These are phyloP conservation scores for Pristionchus japonicus DNA, from an alignment of 2,888 invertebrate genomes.

Conservation along the genomic window DNA sequence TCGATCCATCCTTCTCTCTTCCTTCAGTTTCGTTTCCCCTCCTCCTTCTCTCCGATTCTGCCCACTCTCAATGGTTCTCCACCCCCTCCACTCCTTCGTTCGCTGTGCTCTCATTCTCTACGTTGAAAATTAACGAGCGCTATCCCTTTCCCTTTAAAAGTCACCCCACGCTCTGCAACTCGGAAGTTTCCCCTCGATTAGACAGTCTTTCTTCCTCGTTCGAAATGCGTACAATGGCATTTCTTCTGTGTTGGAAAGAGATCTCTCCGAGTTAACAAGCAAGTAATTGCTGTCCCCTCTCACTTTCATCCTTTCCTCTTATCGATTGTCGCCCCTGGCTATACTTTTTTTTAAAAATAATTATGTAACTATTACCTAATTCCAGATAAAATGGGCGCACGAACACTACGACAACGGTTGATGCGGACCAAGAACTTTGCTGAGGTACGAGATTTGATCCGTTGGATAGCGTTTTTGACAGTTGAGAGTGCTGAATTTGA, in stretches of 20 bases:
- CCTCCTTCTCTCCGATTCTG: background rate
- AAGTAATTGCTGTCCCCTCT: constrained; percentile 8
- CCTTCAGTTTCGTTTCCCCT: background rate
- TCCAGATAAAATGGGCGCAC: background rate
- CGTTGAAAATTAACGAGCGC: constrained; percentile 1
- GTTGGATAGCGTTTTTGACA: background rate
- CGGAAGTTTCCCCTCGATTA: background rate
- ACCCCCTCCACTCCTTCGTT: background rate
- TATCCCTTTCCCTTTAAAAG: background rate
- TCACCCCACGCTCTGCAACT: background rate
- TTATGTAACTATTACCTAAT: too few species aligned
- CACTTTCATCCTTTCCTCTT: background rate
- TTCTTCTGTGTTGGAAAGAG: background rate
- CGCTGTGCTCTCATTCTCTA: background rate
- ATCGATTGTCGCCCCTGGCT: background rate
- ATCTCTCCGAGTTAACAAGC: background rate
- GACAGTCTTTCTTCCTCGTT: background rate
- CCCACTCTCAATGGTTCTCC: background rate
- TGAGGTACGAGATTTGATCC: background rate
- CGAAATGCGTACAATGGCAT: background rate
- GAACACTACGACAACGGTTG: constrained; percentile 41
- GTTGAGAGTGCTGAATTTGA: too few species aligned
- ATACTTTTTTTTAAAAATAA: background rate
- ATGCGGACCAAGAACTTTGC: constrained; percentile 40
- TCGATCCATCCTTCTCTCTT: background rate